These are phyloP conservation scores for Triops cancriformis DNA, from an alignment of 1,140 invertebrate species.

Conservation along the genomic window DNA sequence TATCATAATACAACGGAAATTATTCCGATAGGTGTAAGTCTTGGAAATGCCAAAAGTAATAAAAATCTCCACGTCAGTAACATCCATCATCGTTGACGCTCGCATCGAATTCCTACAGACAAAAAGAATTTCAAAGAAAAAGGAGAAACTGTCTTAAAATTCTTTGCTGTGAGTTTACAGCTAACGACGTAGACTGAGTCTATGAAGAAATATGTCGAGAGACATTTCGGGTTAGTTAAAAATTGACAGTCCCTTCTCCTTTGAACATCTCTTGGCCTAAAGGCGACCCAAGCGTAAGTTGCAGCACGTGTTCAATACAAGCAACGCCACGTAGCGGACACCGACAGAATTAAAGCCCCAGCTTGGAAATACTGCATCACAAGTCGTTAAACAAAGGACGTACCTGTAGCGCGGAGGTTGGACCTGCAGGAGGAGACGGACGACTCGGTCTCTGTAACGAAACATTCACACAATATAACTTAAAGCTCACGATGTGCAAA, in stretches of 20 bases:
- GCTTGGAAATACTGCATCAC: neutral
- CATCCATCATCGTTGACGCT: slow-evolving; percentile 24
- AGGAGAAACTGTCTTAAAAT: neutral
- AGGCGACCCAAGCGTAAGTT: neutral
- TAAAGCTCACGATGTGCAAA: neutral
- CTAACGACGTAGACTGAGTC: too few species aligned
- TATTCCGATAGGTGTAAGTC: neutral
- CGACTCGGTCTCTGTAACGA: neutral
- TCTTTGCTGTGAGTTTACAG: neutral
- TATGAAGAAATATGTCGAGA: neutral
- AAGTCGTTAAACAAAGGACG: neutral
- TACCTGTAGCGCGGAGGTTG: neutral
- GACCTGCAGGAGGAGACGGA: neutral
- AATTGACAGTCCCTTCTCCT: neutral
- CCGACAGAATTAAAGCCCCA: too few species aligned
- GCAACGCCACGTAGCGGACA: neutral
- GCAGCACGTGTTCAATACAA: neutral
- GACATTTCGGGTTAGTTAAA: neutral
- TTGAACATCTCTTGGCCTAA: neutral
- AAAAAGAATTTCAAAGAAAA: slow-evolving; percentile 6
- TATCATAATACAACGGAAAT: too few species aligned
- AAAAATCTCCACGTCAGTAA: slow-evolving; percentile 23
- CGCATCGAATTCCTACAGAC: slow-evolving; percentile 19
- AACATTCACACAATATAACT: neutral
- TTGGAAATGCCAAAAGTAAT: neutral